Evolutionary conservation across 2,797 vertebrate genomes (phyloP), one percentile per base, ranked within the genome.

Genomic region (Rachycentron canadum): DNA sequence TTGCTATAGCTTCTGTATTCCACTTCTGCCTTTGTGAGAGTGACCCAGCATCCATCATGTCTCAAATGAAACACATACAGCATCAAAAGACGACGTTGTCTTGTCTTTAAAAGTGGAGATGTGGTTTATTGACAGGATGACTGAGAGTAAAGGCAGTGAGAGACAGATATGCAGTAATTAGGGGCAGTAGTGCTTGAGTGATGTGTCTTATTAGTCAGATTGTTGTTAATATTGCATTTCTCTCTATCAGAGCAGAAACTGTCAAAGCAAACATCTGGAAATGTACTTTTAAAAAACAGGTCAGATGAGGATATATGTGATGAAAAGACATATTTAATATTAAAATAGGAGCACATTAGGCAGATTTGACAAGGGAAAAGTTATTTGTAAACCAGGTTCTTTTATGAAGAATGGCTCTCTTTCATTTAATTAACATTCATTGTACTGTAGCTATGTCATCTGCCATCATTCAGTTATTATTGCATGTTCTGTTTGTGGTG

Each of bases 41-140:
- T 23, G 79, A 77, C 40, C 23, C 49, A 61, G 66, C 62, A 81
- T 86, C 57, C 73, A 79, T 87, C 87, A 81, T 21, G n/a, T 38
- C 55, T 83, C 63, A 71, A 73, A 82, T 64, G 59, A 76, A 76
- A 71, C 66, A 30, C 66, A 56, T 2, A 10, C 43, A 34, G 40
- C 63, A 81, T 84, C 61, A 76, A 74, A 75, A 76, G 59, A 38
- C 30, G 47, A 56, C 6, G 7, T 64, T 53, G 69, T 40, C 17
- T 4, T 23, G 36, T 67, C 30, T 50, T 40, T 78, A 25, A 61
- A 70, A 67, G 69, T 53, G 11, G 28, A 50, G 61, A 21, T 56
- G 53, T 28, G 16, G 23, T 63, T 72, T 70, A 28, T 23, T 55
- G 64, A 1, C 5, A 47, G 32, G 34, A 25, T 70, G 21, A 32